These are phyloP conservation scores for Fopius arisanus DNA, from an alignment of 1,140 invertebrate genomes.

Conservation along the genomic window DNA sequence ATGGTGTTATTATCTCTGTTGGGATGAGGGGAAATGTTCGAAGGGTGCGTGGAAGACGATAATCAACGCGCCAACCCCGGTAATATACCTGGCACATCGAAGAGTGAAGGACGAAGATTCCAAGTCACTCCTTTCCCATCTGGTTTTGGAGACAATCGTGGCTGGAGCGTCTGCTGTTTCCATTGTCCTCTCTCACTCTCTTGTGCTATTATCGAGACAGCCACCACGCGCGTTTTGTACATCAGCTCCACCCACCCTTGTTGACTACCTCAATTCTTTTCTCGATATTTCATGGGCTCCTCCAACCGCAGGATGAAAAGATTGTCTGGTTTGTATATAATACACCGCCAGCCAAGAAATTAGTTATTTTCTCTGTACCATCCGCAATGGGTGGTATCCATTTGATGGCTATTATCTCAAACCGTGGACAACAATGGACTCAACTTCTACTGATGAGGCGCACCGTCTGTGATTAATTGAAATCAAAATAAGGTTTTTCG, in stretches of 20 bases:
- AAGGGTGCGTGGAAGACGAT: slow-evolving; percentile 23
- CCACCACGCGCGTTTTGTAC: slow-evolving; percentile 12
- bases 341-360: slow-evolving; percentile 11
- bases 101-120: slow-evolving; percentile 1
- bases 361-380: slow-evolving; percentile 4
- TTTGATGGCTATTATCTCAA: slow-evolving; percentile 4
- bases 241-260: neutral
- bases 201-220: slow-evolving; percentile 25
- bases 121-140: slow-evolving; percentile 19
- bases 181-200: slow-evolving; percentile 11
- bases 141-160: slow-evolving; percentile 25
- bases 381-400: slow-evolving; percentile 10
- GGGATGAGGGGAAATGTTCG: neutral
- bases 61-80: slow-evolving; percentile 14
- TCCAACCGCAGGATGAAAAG: slow-evolving; percentile 18
- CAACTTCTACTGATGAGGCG: neutral
- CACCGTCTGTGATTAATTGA: neutral
- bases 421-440: slow-evolving; percentile 1
- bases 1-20: slow-evolving; percentile 30
- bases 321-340: slow-evolving; percentile 15
- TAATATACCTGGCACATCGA: neutral
- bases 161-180: slow-evolving; percentile 26
- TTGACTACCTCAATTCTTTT: slow-evolving; percentile 29
- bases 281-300: slow-evolving; percentile 2
- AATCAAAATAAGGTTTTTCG: neutral